Evolutionary conservation across 2,797 vertebrate genomes (phyloP), one percentile per base, ranked within the genome.

Genomic region (Carduelis carduelis): DNA sequence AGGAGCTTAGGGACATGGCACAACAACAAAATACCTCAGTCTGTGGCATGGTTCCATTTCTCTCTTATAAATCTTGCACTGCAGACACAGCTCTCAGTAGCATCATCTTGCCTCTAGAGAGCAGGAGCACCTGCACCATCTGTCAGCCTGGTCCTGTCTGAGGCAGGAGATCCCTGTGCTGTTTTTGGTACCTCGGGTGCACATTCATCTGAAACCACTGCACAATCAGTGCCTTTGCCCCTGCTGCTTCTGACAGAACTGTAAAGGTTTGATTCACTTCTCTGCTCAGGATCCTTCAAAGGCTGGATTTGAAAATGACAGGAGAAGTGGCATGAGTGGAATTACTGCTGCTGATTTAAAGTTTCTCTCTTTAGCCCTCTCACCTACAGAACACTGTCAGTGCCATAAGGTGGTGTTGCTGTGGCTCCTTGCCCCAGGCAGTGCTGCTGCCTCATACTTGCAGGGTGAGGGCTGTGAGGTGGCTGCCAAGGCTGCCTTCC

Each of bases 61-160:
- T 72, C 39, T 47, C 32, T 77, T 46, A n/a, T 46, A 66, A 80
- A 91, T 76, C 39, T 56, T 91, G 46, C 41, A 35, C 34, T 47
- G 56, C 26, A 53, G 28, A 47, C 76, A 37, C 4, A 32, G 22
- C 46, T 90, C 55, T 90, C 59, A 27, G 63, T 26, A 84, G n/a
- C 49, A 72, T 82, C 41, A 12, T 89, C 66, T 77, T 80, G 49
- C 34, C 75, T 56, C 66, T 84, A 49, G 83, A 88, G 86, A 91
- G 6, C 20, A 37, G 0, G 0, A 69, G 50, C 55, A 39, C 52
- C 49, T 70, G 88, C 49, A 56, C 78, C 68, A 60, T 89, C 92
- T 70, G 66, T 46, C 86, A 92, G 55, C 53, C 74, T 61, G 1
- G 0, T 70, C 18, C 46, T 30, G 32, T 59, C 17, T 39, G 72